Percentiles rank a stretch among this genome's conserved stretches.
These are phyloP conservation scores for Himalopsyche kuldschensis DNA, from an alignment of 2,888 invertebrate genomes.

Conservation along the genomic window DNA sequence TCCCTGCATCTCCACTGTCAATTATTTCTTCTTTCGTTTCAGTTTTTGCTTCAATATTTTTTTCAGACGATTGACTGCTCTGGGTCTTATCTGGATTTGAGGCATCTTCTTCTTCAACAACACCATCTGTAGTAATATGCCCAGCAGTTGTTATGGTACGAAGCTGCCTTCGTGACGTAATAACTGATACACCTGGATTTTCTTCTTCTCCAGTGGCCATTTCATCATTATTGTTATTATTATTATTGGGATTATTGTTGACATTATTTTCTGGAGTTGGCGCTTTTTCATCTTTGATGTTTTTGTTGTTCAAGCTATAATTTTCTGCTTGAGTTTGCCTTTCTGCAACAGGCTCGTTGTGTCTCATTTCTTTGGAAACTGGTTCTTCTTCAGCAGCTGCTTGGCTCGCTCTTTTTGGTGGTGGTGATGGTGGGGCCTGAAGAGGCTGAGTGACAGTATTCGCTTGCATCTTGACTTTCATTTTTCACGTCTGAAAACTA, in stretches of 20 bases:
- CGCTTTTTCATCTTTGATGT: neutral
- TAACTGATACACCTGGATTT: slow-evolving; percentile 54
- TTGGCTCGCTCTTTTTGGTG: slow-evolving; percentile 8
- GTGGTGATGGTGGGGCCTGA: neutral
- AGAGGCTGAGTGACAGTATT: neutral
- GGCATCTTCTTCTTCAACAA: slow-evolving; percentile 40
- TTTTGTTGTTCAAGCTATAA: slow-evolving; percentile 18
- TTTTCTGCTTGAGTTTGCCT: slow-evolving; percentile 33
- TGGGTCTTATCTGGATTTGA: slow-evolving; percentile 28
- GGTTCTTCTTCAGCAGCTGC: neutral
- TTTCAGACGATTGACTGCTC: neutral
- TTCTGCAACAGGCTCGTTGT: neutral
- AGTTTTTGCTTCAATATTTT: slow-evolving; percentile 36
- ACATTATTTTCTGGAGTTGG: neutral
- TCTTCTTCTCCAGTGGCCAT: slow-evolving; percentile 36
- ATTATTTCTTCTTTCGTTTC: slow-evolving; percentile 50
- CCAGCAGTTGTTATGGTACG: slow-evolving; percentile 65
- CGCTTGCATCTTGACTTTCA: slow-evolving; percentile 37
- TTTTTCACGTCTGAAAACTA: slow-evolving; percentile 14
- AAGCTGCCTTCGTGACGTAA: slow-evolving; percentile 60
- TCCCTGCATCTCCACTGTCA: slow-evolving; percentile 41
- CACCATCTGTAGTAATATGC: slow-evolving; percentile 53
- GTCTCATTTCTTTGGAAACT: neutral
- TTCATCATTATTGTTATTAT: slow-evolving; percentile 6
- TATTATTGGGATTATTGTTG: neutral